Base-by-base conservation (phyloP, 2,888 invertebrate species). In the Chloroclystis v-ata region DNA sequence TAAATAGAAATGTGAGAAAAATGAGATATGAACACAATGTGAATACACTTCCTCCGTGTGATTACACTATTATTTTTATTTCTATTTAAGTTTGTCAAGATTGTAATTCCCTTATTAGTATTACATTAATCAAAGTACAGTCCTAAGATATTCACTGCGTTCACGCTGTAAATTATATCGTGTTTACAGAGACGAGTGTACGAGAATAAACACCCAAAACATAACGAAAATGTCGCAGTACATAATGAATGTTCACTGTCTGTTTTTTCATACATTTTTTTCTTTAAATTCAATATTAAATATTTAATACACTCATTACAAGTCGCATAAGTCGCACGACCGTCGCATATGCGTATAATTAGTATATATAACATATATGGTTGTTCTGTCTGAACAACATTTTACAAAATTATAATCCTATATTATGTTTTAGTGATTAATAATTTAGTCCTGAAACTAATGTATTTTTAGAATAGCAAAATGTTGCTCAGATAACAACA, bases 151-250 rank as follows among this genome's bases (percentile, higher is more conserved):
- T 16, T 72, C 80, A 81, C 80, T 78, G 65, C 78, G 60, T 61
- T 61, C 59, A 61, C 65, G 64, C 79, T 82, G 79, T 82, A 82
- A 79, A 77, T 54, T 47, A 49, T 59, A 43, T 48, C 43, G 50
- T 59, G 70, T 71, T 78, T 82, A 82, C 82, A 81, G 80, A 76
- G 75, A 70, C 58, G 81, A 82, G 82, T 80, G 79, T 38, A 33
- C 43, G 43, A 28, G n/a, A 41, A 45, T 42, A 30, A 24, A 30
- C 4, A 28, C 40, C 29, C 33, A 38, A 59, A 67, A 63, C 65
- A 68, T 65, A 65, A 63, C 46, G 54, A 62, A 61, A 59, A 66
- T 66, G 66, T 70, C 55, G 52, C n/a, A 64, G 61, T 63, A 63
- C 63, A 61, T 56, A 24, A 62, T 56, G 60, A 60, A 68, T 65